phyloP scores from a whole-genome alignment of 2,888 invertebrate species.

The Eueremaeus valkanovi region DNA sequence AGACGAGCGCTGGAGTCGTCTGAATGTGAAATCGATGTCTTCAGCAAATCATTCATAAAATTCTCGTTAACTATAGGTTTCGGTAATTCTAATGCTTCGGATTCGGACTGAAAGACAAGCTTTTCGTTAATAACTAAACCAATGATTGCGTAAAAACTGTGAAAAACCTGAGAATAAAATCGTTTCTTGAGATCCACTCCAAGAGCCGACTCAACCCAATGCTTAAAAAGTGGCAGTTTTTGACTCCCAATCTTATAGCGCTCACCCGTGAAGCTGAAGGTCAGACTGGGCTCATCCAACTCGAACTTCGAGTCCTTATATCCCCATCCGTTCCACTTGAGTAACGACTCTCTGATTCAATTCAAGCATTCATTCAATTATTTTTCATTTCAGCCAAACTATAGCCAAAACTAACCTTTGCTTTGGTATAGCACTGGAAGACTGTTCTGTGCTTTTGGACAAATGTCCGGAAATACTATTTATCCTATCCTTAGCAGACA shows the following conservation, averaged over 20 bases:
- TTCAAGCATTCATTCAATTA: not conserved
- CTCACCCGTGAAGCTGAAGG: constrained; percentile 76
- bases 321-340: constrained; percentile 99
- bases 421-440: not conserved
- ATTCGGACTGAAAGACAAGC: constrained; percentile 42
- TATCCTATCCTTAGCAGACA: constrained; percentile 12
- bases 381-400: not conserved
- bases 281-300: constrained; percentile 57
- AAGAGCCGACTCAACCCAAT: constrained; percentile 72
- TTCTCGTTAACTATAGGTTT: constrained; percentile 62
- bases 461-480: constrained; percentile 12
- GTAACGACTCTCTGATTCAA: constrained; percentile 73
- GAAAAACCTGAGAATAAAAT: constrained; percentile 1
- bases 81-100: constrained; percentile 60
- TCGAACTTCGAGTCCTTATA: constrained; percentile 89
- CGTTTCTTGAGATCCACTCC: constrained; percentile 60
- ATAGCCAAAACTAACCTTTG: not conserved
- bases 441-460: not conserved
- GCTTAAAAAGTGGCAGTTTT: constrained; percentile 69
- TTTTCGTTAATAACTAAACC: not conserved
- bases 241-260: constrained; percentile 76
- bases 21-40: constrained; percentile 61
- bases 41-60: constrained; percentile 60
- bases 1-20: constrained; percentile 75
- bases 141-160: no score